Evolutionary conservation across 2,113 vertebrate species (phyloP).

Genomic region (Cheirogaleus medius): DNA sequence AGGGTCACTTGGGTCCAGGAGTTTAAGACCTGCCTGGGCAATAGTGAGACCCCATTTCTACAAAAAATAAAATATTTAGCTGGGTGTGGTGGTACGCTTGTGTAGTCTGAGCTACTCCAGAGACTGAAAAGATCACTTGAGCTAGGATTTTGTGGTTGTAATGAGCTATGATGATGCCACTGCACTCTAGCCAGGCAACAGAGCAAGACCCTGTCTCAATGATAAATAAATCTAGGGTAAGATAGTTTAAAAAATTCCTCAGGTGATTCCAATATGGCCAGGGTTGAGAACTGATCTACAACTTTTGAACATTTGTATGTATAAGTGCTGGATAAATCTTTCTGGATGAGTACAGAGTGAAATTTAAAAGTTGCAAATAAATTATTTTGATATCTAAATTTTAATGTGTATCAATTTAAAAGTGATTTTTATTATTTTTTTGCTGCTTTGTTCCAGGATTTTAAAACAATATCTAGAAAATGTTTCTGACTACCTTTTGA

Average conservation of each 20-base stretch:
- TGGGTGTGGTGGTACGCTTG: no score
- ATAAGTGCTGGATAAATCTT: neutral
- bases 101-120: no score
- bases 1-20: no score
- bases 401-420: neutral
- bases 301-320: neutral
- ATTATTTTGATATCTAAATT: conserved; percentile 36
- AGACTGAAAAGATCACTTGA: no score
- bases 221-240: neutral
- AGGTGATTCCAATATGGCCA: neutral
- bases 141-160: no score
- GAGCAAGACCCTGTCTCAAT: neutral
- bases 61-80: no score
- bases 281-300: neutral
- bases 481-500: neutral
- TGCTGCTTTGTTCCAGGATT: neutral
- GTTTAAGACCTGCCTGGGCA: no score
- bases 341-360: neutral
- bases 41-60: no score
- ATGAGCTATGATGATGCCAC: no score
- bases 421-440: neutral
- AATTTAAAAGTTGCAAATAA: neutral
- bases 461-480: conserved; percentile 2
- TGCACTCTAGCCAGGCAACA: no score
- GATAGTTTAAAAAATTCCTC: neutral